A percentile compares a stretch with the other conserved stretches of the same genome.
These are phyloP conservation scores for Pentalonia nigronervosa DNA, from an alignment of 1,140 invertebrate genomes.

Conservation along the genomic window DNA sequence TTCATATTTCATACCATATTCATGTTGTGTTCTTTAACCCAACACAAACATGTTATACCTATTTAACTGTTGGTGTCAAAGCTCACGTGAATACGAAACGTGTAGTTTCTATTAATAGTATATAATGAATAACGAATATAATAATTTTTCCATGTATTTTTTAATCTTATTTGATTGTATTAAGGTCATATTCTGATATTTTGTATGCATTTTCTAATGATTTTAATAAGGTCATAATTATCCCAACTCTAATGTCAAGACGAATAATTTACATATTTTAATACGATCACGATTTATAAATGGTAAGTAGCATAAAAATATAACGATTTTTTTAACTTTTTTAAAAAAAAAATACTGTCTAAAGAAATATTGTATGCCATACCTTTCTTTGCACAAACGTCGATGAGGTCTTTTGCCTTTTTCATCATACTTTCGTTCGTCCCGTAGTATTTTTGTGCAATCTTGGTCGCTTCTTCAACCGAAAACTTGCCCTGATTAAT, in stretches of 20 bases:
- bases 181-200: not conserved
- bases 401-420: conserved; percentile 58
- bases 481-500: conserved; percentile 59
- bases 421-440: conserved; percentile 55
- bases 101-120: not conserved
- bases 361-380: not conserved
- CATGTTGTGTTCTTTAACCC: too few relatives aligned
- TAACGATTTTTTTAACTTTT: not conserved
- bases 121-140: not conserved
- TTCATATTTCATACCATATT: too few relatives aligned
- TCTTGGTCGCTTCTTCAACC: conserved; percentile 57
- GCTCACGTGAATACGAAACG: not conserved
- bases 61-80: not conserved
- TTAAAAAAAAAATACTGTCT: not conserved
- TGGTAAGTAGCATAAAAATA: not conserved
- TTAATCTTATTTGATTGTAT: not conserved
- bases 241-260: not conserved
- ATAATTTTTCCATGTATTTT: not conserved
- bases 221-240: not conserved
- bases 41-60: not conserved
- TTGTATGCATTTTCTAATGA: not conserved
- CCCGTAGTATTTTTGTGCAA: conserved; percentile 58
- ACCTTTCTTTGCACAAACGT: conserved; percentile 58
- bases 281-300: not conserved
- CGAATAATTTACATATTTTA: not conserved